Conservation (phyloP, 2,888 invertebrate genomes). For the Drosophila paramelanica region DNA sequence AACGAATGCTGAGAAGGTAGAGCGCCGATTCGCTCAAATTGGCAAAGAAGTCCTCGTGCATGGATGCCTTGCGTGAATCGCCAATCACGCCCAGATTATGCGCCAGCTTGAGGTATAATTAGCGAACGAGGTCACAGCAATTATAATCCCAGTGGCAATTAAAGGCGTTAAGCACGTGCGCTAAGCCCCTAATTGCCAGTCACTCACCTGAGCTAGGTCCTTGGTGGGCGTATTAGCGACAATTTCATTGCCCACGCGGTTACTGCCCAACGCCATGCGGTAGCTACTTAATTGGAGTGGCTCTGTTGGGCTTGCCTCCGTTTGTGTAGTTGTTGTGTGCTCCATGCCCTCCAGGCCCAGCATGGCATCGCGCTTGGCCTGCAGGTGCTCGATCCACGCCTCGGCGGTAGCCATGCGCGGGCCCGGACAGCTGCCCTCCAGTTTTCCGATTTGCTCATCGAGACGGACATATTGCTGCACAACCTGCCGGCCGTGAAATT, state of each 20-base stretch:
- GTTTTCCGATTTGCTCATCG: constrained; percentile 82
- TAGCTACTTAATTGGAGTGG: constrained; percentile 29
- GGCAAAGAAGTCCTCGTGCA: constrained; percentile 85
- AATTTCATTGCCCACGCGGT: constrained; percentile 57
- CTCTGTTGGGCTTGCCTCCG: constrained; percentile 3
- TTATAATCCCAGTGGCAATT: constrained; percentile 3
- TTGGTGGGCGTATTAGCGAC: constrained; percentile 78
- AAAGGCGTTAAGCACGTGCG: constrained; percentile 22
- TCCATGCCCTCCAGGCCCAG: constrained; percentile 65
- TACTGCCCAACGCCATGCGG: constrained; percentile 28
- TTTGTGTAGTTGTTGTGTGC: constrained; percentile 6
- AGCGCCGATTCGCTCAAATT: constrained; percentile 83
- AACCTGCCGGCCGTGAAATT: constrained; percentile 48
- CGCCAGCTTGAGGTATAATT: constrained; percentile 71
- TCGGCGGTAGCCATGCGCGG: constrained; percentile 84
- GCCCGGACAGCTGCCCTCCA: constrained; percentile 83
- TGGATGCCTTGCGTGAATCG: constrained; percentile 83
- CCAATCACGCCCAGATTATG: constrained; percentile 81
- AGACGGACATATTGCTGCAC: constrained; percentile 82
- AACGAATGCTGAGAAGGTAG: constrained; percentile 75
- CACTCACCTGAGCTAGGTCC: constrained; percentile 81
- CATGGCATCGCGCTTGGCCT: constrained; percentile 74
- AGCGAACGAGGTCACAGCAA: constrained; percentile 15
- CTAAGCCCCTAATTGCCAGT: constrained; percentile 40
- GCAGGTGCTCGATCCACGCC: constrained; percentile 84